Percentiles rank a stretch among this genome's conserved stretches.
These are phyloP conservation scores for Exephanes ischioxanthus DNA, from an alignment of 2,888 invertebrate genomes.

Conservation along the genomic window DNA sequence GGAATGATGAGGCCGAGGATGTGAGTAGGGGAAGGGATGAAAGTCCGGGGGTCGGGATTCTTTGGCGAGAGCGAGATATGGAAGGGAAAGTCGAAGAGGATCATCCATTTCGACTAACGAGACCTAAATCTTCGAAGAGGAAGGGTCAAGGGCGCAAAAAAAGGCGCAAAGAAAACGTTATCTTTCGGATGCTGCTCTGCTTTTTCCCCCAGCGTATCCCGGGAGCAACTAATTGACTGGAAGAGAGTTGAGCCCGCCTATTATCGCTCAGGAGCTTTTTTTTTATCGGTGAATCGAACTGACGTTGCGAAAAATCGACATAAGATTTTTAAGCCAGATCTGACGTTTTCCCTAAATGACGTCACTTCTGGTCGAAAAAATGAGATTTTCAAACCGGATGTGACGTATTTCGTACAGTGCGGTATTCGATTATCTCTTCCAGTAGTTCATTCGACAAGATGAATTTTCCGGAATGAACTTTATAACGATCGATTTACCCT, in stretches of 20 bases:
- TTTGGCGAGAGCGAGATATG: constrained; percentile 9
- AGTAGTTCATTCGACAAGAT: too few species aligned
- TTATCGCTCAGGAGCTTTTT: constrained; percentile 7
- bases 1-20: too few species aligned
- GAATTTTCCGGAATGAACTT: too few species aligned
- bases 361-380: too few species aligned
- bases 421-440: too few species aligned
- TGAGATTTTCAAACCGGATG: too few species aligned
- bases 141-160: constrained; percentile 57
- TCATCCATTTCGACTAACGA: constrained; percentile 63
- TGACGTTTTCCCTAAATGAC: too few species aligned
- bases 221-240: neutral
- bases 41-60: neutral
- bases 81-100: constrained; percentile 34
- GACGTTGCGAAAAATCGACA: neutral
- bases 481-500: too few species aligned
- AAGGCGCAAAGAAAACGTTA: constrained; percentile 33
- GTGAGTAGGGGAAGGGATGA: constrained; percentile 27
- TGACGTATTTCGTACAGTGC: too few species aligned
- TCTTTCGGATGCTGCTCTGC: constrained; percentile 8
- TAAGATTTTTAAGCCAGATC: too few species aligned
- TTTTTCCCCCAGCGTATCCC: constrained; percentile 9
- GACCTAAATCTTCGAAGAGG: constrained; percentile 61
- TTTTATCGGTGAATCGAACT: neutral
- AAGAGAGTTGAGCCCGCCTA: constrained; percentile 9